Conservation (phyloP, 2,797 vertebrate species). For the Halcyon smyrnensis region DNA sequence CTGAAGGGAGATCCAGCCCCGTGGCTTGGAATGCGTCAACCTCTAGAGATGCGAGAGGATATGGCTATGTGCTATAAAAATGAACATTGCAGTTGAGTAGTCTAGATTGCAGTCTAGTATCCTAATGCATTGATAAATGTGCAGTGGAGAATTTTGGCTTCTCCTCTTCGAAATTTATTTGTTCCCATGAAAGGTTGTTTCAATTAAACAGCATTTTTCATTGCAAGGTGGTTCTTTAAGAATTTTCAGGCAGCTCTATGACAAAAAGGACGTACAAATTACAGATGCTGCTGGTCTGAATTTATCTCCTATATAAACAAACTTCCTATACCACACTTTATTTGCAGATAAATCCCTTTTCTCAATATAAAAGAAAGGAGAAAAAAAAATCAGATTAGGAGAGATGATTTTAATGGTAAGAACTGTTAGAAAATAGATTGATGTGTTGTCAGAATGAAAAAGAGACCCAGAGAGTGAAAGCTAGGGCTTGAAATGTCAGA, state of each 20-base stretch:
- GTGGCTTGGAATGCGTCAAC: neutral
- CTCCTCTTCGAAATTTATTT: neutral
- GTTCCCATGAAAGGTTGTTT: neutral
- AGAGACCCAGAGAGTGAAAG: constrained; percentile 40
- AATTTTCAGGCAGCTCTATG: neutral
- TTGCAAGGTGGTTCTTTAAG: neutral
- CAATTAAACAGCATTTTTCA: neutral
- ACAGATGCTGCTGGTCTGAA: neutral
- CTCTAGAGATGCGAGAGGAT: neutral
- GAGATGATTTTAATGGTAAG: constrained; percentile 32
- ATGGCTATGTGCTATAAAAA: neutral
- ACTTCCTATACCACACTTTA: neutral
- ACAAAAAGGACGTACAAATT: neutral
- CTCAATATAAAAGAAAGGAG: neutral
- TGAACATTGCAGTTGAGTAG: neutral
- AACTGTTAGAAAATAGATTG: constrained; percentile 60
- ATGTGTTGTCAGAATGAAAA: constrained; percentile 64
- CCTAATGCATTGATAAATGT: neutral
- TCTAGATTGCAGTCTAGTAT: neutral
- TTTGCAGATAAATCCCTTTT: neutral
- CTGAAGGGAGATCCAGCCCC: neutral
- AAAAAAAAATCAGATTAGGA: constrained; percentile 23
- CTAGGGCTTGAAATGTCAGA: constrained; percentile 63
- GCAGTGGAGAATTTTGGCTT: neutral
- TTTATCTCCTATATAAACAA: neutral